These are phyloP conservation scores for Calidris pugnax DNA, from an alignment of 2,113 vertebrate genomes.

Conservation along the genomic window DNA sequence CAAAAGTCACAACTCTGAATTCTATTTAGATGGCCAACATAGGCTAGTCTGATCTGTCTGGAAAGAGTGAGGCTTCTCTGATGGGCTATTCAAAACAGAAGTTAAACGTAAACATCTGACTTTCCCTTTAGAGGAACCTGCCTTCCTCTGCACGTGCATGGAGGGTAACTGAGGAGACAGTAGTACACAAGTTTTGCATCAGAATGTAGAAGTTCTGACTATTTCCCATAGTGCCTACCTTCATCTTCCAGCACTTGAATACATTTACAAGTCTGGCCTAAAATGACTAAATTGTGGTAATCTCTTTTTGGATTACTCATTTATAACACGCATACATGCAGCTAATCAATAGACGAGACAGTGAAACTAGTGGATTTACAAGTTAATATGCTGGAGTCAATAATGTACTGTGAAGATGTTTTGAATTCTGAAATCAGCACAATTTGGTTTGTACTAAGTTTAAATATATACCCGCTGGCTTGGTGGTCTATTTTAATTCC, in stretches of 20 bases:
- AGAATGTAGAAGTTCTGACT: not conserved
- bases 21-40: not conserved
- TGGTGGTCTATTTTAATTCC: constrained; percentile 62
- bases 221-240: not conserved
- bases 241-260: not conserved
- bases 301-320: constrained; percentile 60
- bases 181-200: not conserved
- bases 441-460: constrained; percentile 49
- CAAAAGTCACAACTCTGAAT: not conserved
- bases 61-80: not conserved
- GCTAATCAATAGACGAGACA: constrained; percentile 67
- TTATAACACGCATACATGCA: constrained; percentile 60
- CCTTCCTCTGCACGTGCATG: not conserved
- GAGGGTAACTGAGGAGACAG: not conserved
- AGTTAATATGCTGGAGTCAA: constrained; percentile 68
- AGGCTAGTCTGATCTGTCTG: not conserved
- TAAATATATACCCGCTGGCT: not conserved
- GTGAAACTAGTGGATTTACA: constrained; percentile 67
- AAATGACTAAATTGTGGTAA: constrained; percentile 47
- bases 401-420: constrained; percentile 45
- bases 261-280: not conserved
- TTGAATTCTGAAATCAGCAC: constrained; percentile 41
- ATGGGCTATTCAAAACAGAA: not conserved
- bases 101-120: not conserved
- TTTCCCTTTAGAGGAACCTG: not conserved